Conservation (phyloP, 2,113 vertebrate genomes). For the Caloenas nicobarica region DNA sequence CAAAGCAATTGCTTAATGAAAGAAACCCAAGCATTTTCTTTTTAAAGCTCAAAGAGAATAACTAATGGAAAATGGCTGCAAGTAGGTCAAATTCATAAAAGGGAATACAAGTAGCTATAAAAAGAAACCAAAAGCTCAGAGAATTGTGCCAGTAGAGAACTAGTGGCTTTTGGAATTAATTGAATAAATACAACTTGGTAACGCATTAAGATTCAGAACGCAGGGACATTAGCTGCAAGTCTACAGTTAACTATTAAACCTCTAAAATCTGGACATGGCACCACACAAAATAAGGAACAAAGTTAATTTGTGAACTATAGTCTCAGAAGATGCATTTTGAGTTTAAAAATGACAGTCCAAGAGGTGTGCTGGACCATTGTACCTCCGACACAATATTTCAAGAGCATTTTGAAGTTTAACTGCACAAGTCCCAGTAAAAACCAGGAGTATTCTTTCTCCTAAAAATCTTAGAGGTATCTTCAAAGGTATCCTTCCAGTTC, state of each 20-base stretch:
- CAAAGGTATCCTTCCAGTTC: neutral
- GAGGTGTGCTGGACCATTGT: neutral
- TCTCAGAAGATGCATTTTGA: neutral
- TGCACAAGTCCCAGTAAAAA: neutral
- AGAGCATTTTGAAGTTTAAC: neutral
- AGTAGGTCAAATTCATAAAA: conserved; percentile 57
- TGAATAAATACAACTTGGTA: conserved; percentile 23
- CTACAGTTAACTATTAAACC: neutral
- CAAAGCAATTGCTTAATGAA: neutral
- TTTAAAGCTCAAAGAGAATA: conserved; percentile 46
- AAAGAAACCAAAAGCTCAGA: conserved; percentile 43
- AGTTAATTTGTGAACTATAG: neutral
- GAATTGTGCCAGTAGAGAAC: conserved; percentile 45
- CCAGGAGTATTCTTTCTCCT: neutral
- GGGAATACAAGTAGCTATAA: conserved; percentile 36
- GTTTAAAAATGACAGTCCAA: neutral
- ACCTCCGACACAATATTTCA: neutral
- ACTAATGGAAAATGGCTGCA: conserved; percentile 37
- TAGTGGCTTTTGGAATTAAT: neutral
- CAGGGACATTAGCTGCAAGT: neutral
- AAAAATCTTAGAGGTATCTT: neutral
- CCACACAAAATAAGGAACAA: neutral
- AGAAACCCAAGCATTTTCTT: conserved; percentile 11
- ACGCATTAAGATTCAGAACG: conserved; percentile 40
- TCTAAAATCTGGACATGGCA: neutral